phyloP scores from a whole-genome alignment of 2,797 vertebrate genomes.

The Chaetodon trifasciatus region DNA sequence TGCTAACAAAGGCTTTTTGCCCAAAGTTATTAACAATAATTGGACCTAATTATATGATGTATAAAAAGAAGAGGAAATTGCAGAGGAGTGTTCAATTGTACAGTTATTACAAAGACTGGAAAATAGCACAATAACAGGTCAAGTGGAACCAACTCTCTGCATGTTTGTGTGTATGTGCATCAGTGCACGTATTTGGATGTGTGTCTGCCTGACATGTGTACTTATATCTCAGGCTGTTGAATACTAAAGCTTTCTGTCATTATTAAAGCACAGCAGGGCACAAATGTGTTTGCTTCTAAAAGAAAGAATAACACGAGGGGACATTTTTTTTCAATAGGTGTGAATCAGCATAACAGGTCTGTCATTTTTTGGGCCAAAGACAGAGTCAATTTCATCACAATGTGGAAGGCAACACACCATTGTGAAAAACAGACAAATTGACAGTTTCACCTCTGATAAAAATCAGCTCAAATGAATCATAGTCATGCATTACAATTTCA shows the following conservation, averaged over 20 bases:
- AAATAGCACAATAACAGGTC: slow-evolving; percentile 68
- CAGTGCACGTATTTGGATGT: slow-evolving; percentile 22
- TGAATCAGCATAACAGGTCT: not conserved
- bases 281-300: not conserved
- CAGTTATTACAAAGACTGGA: slow-evolving; percentile 58
- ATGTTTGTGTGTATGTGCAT: slow-evolving; percentile 12
- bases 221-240: slow-evolving; percentile 3
- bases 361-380: not conserved
- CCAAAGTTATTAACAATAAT: slow-evolving; percentile 80
- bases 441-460: not conserved
- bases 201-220: not conserved
- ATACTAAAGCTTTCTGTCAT: slow-evolving; percentile 12
- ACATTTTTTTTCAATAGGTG: slow-evolving; percentile 1
- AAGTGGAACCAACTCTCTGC: slow-evolving; percentile 60
- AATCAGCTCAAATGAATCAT: not conserved
- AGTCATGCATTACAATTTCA: not conserved
- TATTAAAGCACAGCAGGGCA: slow-evolving; percentile 14
- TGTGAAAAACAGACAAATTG: slow-evolving; percentile 1
- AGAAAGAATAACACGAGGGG: slow-evolving; percentile 3
- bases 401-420: not conserved
- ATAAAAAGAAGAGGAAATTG: slow-evolving; percentile 75
- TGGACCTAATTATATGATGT: slow-evolving; percentile 79
- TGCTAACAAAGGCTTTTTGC: slow-evolving; percentile 74
- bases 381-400: not conserved
- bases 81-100: slow-evolving; percentile 63